Percentiles rank a stretch among this genome's conserved stretches.
These are phyloP conservation scores for Drosophila greeni DNA, from an alignment of 2,888 invertebrate species.

Conservation along the genomic window DNA sequence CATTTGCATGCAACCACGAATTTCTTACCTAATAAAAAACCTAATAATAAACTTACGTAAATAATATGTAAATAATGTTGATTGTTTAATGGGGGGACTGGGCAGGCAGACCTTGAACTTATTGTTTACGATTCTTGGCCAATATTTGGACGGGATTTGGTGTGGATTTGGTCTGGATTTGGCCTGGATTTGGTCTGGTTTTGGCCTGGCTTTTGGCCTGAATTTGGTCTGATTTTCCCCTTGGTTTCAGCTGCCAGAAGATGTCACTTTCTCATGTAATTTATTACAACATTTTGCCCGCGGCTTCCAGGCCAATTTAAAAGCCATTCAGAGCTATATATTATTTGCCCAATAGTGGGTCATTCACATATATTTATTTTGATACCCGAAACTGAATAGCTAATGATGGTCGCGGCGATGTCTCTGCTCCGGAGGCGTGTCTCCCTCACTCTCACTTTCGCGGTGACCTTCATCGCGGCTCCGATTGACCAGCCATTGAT, in stretches of 20 bases:
- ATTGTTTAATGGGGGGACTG: slow-evolving; percentile 20
- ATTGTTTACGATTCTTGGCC: background rate
- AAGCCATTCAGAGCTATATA: background rate
- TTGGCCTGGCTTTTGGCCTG: too few species aligned
- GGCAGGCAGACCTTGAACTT: background rate
- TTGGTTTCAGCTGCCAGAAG: too few species aligned
- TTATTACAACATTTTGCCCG: slow-evolving; percentile 10
- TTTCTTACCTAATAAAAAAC: slow-evolving; percentile 65
- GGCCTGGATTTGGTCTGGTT: too few species aligned
- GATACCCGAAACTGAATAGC: background rate
- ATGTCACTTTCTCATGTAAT: too few species aligned
- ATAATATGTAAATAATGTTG: slow-evolving; percentile 55
- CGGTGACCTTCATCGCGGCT: slow-evolving; percentile 26
- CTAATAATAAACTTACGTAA: slow-evolving; percentile 37
- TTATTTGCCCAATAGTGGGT: slow-evolving; percentile 2
- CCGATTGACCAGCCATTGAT: too few species aligned
- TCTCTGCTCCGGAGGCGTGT: slow-evolving; percentile 31
- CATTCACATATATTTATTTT: slow-evolving; percentile 6
- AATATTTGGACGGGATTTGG: too few species aligned
- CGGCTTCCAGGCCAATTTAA: slow-evolving; percentile 6
- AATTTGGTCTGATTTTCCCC: too few species aligned
- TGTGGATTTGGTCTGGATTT: too few species aligned
- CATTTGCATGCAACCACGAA: slow-evolving; percentile 49
- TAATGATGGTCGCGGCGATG: slow-evolving; percentile 2
- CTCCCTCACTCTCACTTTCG: slow-evolving; percentile 20